These are phyloP conservation scores for Rhodinocichla rosea DNA, from an alignment of 2,113 vertebrate species.

Conservation along the genomic window DNA sequence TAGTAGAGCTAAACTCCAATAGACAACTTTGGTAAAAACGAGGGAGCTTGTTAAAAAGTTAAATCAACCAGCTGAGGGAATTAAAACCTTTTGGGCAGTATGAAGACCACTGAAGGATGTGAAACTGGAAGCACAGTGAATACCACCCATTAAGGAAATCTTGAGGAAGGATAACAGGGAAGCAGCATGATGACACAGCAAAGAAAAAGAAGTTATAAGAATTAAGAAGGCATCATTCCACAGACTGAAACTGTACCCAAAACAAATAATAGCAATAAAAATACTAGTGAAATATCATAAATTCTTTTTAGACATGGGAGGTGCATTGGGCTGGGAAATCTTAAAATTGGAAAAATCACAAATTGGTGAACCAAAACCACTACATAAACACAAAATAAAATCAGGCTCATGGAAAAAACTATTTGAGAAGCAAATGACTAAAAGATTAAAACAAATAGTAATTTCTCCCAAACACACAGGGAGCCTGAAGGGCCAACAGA, in stretches of 20 bases:
- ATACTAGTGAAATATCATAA: not conserved
- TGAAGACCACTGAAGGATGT: not conserved
- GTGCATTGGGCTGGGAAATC: not conserved
- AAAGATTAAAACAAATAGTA: not conserved
- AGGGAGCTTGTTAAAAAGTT: not conserved
- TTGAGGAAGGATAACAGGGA: not conserved
- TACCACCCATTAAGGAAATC: not conserved
- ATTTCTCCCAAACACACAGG: not conserved
- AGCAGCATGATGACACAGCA: not conserved
- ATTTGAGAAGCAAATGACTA: not conserved
- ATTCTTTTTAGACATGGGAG: not conserved
- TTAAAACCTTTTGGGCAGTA: not conserved
- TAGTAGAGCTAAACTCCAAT: not conserved
- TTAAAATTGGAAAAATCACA: not conserved
- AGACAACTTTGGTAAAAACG: not conserved
- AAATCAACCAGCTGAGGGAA: not conserved
- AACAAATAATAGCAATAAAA: not conserved
- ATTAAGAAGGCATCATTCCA: not conserved
- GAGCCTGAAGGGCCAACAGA: not conserved
- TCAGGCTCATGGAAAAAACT: not conserved
- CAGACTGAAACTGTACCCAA: not conserved
- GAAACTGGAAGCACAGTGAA: not conserved
- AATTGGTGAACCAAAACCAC: not conserved
- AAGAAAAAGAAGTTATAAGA: not conserved
- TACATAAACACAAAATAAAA: not conserved